Evolutionary conservation across 2,113 vertebrate genomes (phyloP).

Genomic region (Stigmatopora argus): DNA sequence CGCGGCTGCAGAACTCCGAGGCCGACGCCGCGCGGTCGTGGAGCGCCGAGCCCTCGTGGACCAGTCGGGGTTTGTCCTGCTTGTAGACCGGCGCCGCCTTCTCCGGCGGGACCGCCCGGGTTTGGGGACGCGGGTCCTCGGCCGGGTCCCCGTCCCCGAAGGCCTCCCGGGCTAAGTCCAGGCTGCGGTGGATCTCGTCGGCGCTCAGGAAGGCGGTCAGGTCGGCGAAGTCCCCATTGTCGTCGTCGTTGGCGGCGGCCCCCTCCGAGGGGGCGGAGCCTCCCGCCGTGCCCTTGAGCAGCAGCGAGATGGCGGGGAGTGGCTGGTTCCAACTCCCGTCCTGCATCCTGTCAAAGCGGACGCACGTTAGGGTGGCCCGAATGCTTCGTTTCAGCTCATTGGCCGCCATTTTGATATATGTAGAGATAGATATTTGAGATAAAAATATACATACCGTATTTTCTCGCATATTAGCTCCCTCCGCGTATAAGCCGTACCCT

Average conservation of each 20-base stretch:
- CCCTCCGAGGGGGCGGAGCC: constrained; percentile 50
- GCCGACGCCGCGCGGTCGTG: constrained; percentile 68
- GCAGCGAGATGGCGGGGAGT: constrained; percentile 65
- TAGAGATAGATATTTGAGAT: no score
- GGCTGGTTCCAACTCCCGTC: constrained; percentile 73
- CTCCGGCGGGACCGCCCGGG: constrained; percentile 19
- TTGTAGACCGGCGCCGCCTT: constrained; percentile 63
- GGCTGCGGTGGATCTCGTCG: constrained; percentile 88
- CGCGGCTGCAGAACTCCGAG: constrained; percentile 81
- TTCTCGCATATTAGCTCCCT: no score
- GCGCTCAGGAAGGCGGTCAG: constrained; percentile 89
- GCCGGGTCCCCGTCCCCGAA: constrained; percentile 66
- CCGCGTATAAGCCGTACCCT: no score
- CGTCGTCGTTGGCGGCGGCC: constrained; percentile 75
- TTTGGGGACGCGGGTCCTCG: constrained; percentile 47
- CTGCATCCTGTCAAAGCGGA: constrained; percentile 76
- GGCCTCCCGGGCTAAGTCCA: constrained; percentile 86
- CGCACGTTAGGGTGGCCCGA: constrained; percentile 22
- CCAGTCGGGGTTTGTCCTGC: constrained; percentile 71
- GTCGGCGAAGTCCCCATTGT: constrained; percentile 71
- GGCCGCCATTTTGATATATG: no score
- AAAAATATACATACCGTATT: no score
- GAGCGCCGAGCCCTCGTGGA: constrained; percentile 59
- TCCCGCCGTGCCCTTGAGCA: constrained; percentile 64
- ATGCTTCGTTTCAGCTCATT: neutral